Evolutionary conservation across 2,888 invertebrate species (phyloP).

Genomic region (Therioaphis trifolii): DNA sequence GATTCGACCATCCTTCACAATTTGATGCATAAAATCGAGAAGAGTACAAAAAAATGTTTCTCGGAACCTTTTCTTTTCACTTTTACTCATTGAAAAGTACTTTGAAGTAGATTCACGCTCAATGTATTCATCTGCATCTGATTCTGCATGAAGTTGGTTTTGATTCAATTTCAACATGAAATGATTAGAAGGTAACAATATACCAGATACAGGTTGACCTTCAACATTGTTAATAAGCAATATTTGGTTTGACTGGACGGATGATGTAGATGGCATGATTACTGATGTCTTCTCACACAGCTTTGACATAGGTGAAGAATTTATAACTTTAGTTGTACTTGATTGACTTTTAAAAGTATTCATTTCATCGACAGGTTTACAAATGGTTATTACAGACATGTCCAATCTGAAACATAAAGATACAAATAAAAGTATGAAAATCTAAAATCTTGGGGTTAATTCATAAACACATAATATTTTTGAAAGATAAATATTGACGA

Average conservation of each 20-base stretch:
- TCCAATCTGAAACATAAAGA: slow-evolving; percentile 41
- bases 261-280: slow-evolving; percentile 37
- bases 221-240: slow-evolving; percentile 46
- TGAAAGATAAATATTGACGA: too few species aligned
- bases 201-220: slow-evolving; percentile 46
- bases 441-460: too few species aligned
- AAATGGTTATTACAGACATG: slow-evolving; percentile 29
- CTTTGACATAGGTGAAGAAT: slow-evolving; percentile 17
- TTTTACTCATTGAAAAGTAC: slow-evolving; percentile 55
- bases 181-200: slow-evolving; percentile 57
- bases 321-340: slow-evolving; percentile 20
- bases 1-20: slow-evolving; percentile 46
- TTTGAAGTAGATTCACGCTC: slow-evolving; percentile 53
- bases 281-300: slow-evolving; percentile 22
- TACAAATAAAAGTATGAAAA: neutral
- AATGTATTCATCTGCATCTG: slow-evolving; percentile 19
- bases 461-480: too few species aligned
- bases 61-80: slow-evolving; percentile 56
- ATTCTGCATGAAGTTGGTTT: slow-evolving; percentile 18
- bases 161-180: slow-evolving; percentile 60
- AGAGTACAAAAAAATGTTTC: slow-evolving; percentile 56
- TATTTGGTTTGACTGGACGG: slow-evolving; percentile 41
- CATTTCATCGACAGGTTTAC: slow-evolving; percentile 38
- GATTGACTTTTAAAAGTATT: slow-evolving; percentile 44
- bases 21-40: slow-evolving; percentile 47